Evolutionary conservation across 2,888 invertebrate genomes (phyloP), one percentile per base, ranked within the genome.

Genomic region (Alloscopus bannaensis): DNA sequence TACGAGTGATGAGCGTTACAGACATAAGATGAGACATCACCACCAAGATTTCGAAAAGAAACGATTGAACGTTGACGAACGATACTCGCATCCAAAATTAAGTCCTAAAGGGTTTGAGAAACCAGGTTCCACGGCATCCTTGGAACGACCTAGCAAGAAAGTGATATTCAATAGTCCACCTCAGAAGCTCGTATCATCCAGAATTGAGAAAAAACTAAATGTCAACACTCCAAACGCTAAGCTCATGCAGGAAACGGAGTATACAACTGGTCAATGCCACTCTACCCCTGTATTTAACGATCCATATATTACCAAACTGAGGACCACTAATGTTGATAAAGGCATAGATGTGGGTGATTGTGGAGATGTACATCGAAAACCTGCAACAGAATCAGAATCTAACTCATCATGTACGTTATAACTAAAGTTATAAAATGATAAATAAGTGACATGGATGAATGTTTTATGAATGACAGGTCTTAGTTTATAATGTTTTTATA

Each of bases 1-100:
- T 1, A 55, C 18, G n/a, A 16, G 2, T n/a, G 57, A 75, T 1
- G 68, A 68, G 18, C 55, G 40, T 1, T 59, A 50, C 22, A 57
- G 60, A 13, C 2, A 1, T 0, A 66, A 57, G 28, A 2, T 28
- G 3, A 31, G 26, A 24, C 45, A 73, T 40, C 73, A 75, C 50
- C 73, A 75, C 50, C 20, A 24, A 40, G 50, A 75, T 29, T 75
- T 75, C 50, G 75, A 75, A 40, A 68, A 18, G 29, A 75, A 66
- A 20, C 57, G 75, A 18, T 40, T 75, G 26, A 40, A 29, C 6
- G 50, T 68, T 8, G 75, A 75, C 60, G 66, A 75, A 22, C 22
- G 52, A 13, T 6, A 68, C 28, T 66, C 59, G 8, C 60, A 75
- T 22, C 66, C 75, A 24, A 29, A 26, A 22, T 22, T 68, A 3